A percentile compares a stretch with the other conserved stretches of the same genome.
These are phyloP conservation scores for Dione juno DNA, from an alignment of 2,888 invertebrate genomes.

Conservation along the genomic window DNA sequence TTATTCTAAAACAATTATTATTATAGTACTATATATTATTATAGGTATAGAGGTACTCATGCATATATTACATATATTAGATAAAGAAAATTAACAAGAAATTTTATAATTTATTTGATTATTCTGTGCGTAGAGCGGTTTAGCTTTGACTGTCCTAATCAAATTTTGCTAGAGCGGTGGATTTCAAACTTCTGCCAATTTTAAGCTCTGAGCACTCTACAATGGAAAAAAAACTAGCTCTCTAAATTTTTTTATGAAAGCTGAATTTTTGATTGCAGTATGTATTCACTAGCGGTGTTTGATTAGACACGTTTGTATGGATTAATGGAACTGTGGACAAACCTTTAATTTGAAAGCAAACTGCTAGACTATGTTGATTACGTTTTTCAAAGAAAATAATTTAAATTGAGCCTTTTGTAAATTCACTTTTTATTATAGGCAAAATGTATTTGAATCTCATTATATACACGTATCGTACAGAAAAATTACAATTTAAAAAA, in stretches of 20 bases:
- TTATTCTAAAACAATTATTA: too few relatives aligned
- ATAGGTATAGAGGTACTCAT: too few relatives aligned
- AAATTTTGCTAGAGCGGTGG: conserved; percentile 37
- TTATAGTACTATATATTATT: too few relatives aligned
- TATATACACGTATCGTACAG: background rate
- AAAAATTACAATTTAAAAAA: too few relatives aligned
- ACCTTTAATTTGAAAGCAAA: conserved; percentile 20
- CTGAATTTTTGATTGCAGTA: conserved; percentile 42
- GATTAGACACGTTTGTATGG: conserved; percentile 35
- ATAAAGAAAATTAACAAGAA: background rate
- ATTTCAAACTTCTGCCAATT: conserved; percentile 39
- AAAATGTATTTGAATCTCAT: background rate
- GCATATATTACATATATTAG: background rate
- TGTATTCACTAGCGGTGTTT: conserved; percentile 35
- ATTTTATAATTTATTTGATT: conserved; percentile 22
- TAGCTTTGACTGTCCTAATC: conserved; percentile 21
- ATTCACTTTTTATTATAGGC: background rate
- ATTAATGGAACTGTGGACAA: conserved; percentile 36
- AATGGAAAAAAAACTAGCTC: conserved; percentile 27
- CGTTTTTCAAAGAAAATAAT: conserved; percentile 2
- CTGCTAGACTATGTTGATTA: conserved; percentile 9
- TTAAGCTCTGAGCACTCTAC: conserved; percentile 24
- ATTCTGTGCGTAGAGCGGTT: background rate
- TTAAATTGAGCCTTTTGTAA: conserved; percentile 5
- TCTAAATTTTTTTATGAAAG: conserved; percentile 33